These are phyloP conservation scores for Pteria penguin DNA, from an alignment of 2,888 invertebrate genomes.

Conservation along the genomic window DNA sequence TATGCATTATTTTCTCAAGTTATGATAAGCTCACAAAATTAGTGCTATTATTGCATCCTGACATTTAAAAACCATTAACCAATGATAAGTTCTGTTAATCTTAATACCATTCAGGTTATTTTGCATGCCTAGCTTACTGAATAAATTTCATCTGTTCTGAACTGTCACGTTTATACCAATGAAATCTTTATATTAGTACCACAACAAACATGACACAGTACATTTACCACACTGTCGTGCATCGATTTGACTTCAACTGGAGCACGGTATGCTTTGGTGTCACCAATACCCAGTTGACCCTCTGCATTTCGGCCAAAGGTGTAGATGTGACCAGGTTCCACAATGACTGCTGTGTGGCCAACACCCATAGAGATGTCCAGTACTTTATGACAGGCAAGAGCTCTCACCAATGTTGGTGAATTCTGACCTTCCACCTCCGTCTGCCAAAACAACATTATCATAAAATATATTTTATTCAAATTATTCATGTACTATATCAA, in stretches of 20 bases:
- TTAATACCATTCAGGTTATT: neutral
- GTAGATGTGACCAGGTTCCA: slow-evolving; percentile 84
- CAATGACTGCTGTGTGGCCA: slow-evolving; percentile 84
- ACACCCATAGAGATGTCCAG: slow-evolving; percentile 84
- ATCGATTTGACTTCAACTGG: slow-evolving; percentile 81
- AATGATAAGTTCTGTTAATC: too few species aligned
- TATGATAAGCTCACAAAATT: neutral
- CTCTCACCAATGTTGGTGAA: slow-evolving; percentile 81
- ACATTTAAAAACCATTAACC: neutral
- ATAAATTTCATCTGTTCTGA: too few species aligned
- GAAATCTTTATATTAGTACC: neutral
- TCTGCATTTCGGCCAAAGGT: slow-evolving; percentile 85
- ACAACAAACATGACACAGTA: slow-evolving; percentile 44
- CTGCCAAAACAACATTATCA: too few species aligned
- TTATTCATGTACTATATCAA: too few species aligned
- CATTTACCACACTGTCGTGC: slow-evolving; percentile 76
- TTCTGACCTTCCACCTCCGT: slow-evolving; percentile 80
- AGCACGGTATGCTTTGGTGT: slow-evolving; percentile 77
- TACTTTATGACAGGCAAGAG: slow-evolving; percentile 82
- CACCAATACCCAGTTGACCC: slow-evolving; percentile 84
- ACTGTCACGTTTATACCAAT: too few species aligned
- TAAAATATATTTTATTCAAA: too few species aligned
- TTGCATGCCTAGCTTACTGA: too few species aligned
- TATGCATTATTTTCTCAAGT: neutral
- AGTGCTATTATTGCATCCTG: slow-evolving; percentile 4